Conservation (phyloP, 2,888 invertebrate species). For the Eupithecia subfuscata region DNA sequence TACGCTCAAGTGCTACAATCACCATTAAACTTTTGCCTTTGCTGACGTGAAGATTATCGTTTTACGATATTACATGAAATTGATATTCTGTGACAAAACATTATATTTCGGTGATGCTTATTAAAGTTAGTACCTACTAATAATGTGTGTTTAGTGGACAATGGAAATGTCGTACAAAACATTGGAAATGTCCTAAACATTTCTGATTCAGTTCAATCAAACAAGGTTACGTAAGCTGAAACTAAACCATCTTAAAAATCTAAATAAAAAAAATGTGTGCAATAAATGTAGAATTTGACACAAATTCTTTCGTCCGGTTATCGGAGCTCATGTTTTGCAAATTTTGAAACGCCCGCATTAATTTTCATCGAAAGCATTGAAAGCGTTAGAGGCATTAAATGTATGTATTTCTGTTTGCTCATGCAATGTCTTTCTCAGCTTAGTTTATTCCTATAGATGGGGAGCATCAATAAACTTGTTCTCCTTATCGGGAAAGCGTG, state of each 20-base stretch:
- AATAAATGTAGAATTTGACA: slow-evolving; percentile 42
- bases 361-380: slow-evolving; percentile 32
- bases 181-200: background rate
- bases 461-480: slow-evolving; percentile 23
- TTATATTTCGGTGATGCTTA: background rate
- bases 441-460: slow-evolving; percentile 16
- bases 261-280: slow-evolving; percentile 17
- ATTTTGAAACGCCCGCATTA: slow-evolving; percentile 35
- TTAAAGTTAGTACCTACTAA: background rate
- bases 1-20: background rate
- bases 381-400: slow-evolving; percentile 27
- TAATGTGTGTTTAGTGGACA: background rate
- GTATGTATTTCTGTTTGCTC: slow-evolving; percentile 23
- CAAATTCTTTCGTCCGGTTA: slow-evolving; percentile 38
- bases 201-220: background rate
- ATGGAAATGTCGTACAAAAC: background rate
- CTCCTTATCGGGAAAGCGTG: slow-evolving; percentile 26
- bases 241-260: background rate
- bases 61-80: background rate
- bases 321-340: slow-evolving; percentile 39
- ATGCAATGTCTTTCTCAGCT: slow-evolving; percentile 23
- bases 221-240: background rate
- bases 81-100: background rate
- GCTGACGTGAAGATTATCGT: background rate
- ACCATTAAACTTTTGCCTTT: background rate